Percentiles rank a stretch among this genome's conserved stretches.
These are phyloP conservation scores for Salvator merianae DNA, from an alignment of 2,113 vertebrate species.

Conservation along the genomic window DNA sequence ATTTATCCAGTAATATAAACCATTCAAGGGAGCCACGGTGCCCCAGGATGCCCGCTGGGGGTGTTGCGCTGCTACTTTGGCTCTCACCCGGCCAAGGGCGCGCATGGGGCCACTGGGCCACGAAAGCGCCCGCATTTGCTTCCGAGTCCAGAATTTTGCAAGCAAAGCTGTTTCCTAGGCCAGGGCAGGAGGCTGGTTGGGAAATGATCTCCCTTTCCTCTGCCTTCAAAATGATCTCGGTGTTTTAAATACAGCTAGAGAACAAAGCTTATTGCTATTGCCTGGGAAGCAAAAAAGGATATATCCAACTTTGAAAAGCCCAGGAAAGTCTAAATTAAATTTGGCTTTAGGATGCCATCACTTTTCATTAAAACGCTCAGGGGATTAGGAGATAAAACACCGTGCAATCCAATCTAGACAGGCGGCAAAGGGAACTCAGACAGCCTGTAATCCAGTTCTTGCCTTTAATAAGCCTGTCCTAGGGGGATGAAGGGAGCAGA, in stretches of 20 bases:
- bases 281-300: background rate
- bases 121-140: no score
- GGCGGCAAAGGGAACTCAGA: conserved; percentile 52
- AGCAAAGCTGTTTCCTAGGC: no score
- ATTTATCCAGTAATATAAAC: no score
- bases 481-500: conserved; percentile 26
- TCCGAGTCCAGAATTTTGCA: no score
- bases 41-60: no score
- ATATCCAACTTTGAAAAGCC: conserved; percentile 12
- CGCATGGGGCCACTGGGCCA: no score
- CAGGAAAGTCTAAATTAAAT: conserved; percentile 50
- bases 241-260: conserved; percentile 52
- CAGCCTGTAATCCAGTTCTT: conserved; percentile 41
- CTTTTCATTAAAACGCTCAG: conserved; percentile 46
- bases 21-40: no score
- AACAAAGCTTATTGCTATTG: conserved; percentile 20
- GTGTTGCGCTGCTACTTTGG: no score
- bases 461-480: conserved; percentile 39
- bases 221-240: background rate
- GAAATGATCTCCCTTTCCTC: background rate
- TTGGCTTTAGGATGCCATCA: conserved; percentile 41
- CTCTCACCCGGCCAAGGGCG: no score
- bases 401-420: conserved; percentile 50
- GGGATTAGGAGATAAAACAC: conserved; percentile 61
- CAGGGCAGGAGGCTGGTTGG: no score